Conservation (phyloP, 37 sponge, comb jelly and placozoan species). For the Axinella damicornis region DNA sequence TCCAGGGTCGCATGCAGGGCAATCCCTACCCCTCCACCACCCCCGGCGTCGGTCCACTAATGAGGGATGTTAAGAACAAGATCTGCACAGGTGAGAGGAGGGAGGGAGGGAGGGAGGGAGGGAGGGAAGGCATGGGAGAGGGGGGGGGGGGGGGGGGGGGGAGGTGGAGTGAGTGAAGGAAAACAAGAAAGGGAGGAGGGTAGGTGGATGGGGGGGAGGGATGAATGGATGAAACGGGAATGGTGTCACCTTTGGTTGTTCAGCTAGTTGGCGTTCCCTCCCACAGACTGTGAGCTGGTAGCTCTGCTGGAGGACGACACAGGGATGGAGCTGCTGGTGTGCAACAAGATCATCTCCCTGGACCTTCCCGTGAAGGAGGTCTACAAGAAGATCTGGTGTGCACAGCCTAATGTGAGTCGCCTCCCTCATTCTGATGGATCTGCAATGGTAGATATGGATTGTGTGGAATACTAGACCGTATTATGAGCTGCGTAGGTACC, state of each 20-base stretch:
- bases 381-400: conserved; percentile 95
- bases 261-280: not conserved
- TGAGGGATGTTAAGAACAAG: conserved; percentile 98
- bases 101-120: no score
- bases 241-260: no score
- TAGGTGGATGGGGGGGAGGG: no score
- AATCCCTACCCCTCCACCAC: conserved; percentile 90
- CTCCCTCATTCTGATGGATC: no score
- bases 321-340: conserved; percentile 92
- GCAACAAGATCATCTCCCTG: conserved; percentile 93
- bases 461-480: no score
- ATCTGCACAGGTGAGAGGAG: conserved; percentile 85
- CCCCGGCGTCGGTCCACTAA: conserved; percentile 87
- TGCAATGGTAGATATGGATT: no score
- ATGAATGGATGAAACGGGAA: no score
- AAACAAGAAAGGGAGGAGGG: no score
- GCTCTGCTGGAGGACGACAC: conserved; percentile 96
- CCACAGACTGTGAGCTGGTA: conserved; percentile 90
- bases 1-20: conserved; percentile 97
- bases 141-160: no score
- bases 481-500: no score
- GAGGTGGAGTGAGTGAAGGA: no score
- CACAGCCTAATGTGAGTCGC: conserved; percentile 58
- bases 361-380: conserved; percentile 96
- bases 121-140: no score